These are phyloP conservation scores for Gasteruption jaculator DNA, from an alignment of 2,888 invertebrate species.

Conservation along the genomic window DNA sequence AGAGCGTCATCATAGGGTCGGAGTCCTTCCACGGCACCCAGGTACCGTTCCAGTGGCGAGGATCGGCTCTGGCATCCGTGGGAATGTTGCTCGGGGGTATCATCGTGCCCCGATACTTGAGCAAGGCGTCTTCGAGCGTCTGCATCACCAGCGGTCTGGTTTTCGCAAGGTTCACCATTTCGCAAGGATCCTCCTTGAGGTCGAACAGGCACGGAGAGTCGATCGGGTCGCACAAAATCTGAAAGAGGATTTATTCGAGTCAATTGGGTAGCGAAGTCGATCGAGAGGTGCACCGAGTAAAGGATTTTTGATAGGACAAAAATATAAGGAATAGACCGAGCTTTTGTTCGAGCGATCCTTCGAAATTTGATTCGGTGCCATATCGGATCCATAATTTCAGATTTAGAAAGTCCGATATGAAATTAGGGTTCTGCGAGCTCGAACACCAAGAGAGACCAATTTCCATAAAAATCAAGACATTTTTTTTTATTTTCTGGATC, in stretches of 20 bases:
- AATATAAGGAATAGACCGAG: too few species aligned
- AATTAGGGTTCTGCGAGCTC: too few species aligned
- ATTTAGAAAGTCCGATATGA: too few species aligned
- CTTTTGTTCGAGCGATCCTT: not conserved
- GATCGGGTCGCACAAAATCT: constrained; percentile 40
- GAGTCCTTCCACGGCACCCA: constrained; percentile 60
- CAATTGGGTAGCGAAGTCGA: too few species aligned
- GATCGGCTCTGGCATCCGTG: constrained; percentile 53
- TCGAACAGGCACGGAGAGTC: constrained; percentile 48
- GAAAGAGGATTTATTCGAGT: too few species aligned
- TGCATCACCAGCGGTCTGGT: constrained; percentile 45
- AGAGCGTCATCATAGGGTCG: constrained; percentile 5
- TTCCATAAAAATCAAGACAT: too few species aligned
- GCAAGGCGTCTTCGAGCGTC: constrained; percentile 51
- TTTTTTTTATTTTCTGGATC: too few species aligned
- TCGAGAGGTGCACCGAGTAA: too few species aligned
- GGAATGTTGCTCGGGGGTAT: constrained; percentile 51
- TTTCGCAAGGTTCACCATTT: constrained; percentile 51
- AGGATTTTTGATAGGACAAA: too few species aligned
- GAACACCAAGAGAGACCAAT: too few species aligned
- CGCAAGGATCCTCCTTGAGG: constrained; percentile 49
- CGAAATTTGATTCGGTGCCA: too few species aligned
- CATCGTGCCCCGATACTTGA: constrained; percentile 49
- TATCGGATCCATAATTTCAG: too few species aligned
- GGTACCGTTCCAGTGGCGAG: constrained; percentile 54